Percentiles rank a stretch among this genome's conserved stretches.
Conservation (phyloP, 2,797 vertebrate species). For the Percopsis omiscomaycus region DNA sequence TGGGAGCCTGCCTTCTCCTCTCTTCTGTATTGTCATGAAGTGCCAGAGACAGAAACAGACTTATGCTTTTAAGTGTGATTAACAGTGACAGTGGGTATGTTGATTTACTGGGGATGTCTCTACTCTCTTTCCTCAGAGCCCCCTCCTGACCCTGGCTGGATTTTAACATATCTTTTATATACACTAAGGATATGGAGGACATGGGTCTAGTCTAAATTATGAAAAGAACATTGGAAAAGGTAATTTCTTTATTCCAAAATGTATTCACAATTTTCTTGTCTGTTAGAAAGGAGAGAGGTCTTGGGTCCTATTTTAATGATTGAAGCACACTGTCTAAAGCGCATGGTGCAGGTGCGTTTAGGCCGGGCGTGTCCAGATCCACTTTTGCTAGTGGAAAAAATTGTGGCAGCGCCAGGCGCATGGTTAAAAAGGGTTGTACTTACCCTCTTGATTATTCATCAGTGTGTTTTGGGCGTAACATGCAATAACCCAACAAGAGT, state of each 20-base stretch:
- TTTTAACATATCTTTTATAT: conserved; percentile 48
- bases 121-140: conserved; percentile 38
- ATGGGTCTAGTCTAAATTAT: conserved; percentile 15
- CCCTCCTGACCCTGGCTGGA: conserved; percentile 7
- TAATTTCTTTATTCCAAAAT: conserved; percentile 2
- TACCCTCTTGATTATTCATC: too few species aligned
- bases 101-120: conserved; percentile 66
- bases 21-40: conserved; percentile 58
- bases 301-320: background rate
- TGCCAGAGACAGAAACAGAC: conserved; percentile 26
- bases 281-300: conserved; percentile 3
- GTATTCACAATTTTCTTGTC: conserved; percentile 19
- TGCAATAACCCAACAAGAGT: too few species aligned
- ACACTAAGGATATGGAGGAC: conserved; percentile 32
- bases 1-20: conserved; percentile 42
- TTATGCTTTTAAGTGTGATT: conserved; percentile 57
- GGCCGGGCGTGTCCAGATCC: too few species aligned
- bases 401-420: too few species aligned
- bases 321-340: too few species aligned
- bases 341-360: too few species aligned
- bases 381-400: too few species aligned
- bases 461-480: too few species aligned
- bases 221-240: conserved; percentile 10
- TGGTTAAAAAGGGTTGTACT: too few species aligned
- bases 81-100: conserved; percentile 41